These are phyloP conservation scores for Penelope pileata DNA, from an alignment of 2,113 vertebrate species.

Conservation along the genomic window DNA sequence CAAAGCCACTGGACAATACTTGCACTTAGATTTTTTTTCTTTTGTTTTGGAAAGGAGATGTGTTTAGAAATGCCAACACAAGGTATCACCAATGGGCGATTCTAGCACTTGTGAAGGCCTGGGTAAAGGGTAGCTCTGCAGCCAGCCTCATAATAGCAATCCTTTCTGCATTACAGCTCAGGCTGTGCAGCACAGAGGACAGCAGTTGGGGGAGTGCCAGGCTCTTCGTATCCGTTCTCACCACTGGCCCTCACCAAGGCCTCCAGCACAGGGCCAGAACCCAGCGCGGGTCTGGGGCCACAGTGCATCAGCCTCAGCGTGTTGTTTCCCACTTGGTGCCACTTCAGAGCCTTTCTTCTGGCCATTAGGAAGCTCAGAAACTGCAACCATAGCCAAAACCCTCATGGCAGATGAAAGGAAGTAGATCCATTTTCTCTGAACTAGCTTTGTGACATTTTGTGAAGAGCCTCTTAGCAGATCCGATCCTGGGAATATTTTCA, in stretches of 20 bases:
- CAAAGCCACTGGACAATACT: not conserved
- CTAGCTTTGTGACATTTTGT: slow-evolving; percentile 72
- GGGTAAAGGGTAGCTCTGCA: no score
- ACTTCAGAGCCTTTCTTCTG: slow-evolving; percentile 58
- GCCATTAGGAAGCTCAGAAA: slow-evolving; percentile 63
- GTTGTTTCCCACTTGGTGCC: slow-evolving; percentile 5
- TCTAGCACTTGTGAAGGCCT: not conserved
- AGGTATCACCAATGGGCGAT: not conserved
- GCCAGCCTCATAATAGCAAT: not conserved
- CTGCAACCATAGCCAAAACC: slow-evolving; percentile 33
- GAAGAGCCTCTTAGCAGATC: slow-evolving; percentile 83
- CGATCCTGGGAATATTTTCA: slow-evolving; percentile 77
- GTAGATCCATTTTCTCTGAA: slow-evolving; percentile 82
- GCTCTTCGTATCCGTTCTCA: not conserved
- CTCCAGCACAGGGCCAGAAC: not conserved
- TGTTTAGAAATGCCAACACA: not conserved
- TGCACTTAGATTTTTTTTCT: not conserved
- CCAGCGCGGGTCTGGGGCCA: not conserved
- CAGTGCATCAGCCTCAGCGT: slow-evolving; percentile 30
- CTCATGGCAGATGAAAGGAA: slow-evolving; percentile 80
- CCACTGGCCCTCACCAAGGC: not conserved
- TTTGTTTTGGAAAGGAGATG: not conserved
- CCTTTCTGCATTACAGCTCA: not conserved
- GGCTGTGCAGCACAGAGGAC: not conserved
- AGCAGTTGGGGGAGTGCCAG: not conserved